Evolutionary conservation across 2,797 vertebrate species (phyloP), one percentile per base, ranked within the genome.

Genomic region (Salarias fasciatus): DNA sequence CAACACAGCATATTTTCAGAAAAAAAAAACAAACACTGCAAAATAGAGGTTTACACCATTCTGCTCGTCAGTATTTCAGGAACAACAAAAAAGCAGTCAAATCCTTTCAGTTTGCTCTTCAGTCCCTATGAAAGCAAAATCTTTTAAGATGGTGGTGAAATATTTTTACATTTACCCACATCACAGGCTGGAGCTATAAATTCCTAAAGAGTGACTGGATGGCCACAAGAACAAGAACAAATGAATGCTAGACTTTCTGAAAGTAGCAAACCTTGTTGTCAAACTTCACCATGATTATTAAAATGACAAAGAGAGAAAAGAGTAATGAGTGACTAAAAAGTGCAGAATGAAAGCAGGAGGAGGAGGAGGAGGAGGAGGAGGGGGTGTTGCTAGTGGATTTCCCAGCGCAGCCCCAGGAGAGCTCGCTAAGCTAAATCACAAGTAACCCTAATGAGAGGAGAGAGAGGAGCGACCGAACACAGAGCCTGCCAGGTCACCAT

Each of bases 341-440:
- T 43, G 50, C 58, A 65, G 72, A 85, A 80, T 79, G 50, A 83
- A 84, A 77, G 51, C 54, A 54, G 43, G 42, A 42, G 53, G 12
- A 42, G 33, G 9, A 3, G 18, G 18, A n/a, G n/a, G n/a, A n/a
- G n/a, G n/a, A n/a, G n/a, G n/a, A n/a, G 18, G 47, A 55, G 59
- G 47, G 50, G 13, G 9, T 41, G 53, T 41, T 57, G 50, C 57
- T 51, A 9, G 73, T 82, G 57, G 72, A 86, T 83, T 85, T 84
- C 74, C 77, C 59, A 18, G 53, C 61, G 62, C 57, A 61, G 60
- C 72, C 74, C 73, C 84, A 84, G 81, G 75, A 85, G 84, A 88
- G 86, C 82, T 83, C 37, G 36, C 87, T 89, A 92, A 92, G 88
- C 91, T 90, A 87, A 91, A 92, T 93, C 91, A 92, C 90, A 92